Evolutionary conservation across 1,140 invertebrate species (phyloP).

Genomic region (Apis laboriosa): DNA sequence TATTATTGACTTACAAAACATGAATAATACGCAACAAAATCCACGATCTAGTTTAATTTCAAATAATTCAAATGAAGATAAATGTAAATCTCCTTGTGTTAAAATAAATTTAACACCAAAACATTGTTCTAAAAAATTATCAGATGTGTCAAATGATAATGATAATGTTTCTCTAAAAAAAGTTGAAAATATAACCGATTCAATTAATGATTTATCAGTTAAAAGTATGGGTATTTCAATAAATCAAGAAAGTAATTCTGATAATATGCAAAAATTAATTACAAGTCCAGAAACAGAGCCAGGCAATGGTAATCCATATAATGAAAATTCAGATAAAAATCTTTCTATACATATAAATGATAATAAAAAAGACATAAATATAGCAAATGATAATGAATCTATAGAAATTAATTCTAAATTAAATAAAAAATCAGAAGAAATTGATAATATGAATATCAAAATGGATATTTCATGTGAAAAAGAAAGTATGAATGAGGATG

Average conservation of each 20-base stretch:
- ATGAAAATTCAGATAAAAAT: slow-evolving; percentile 3
- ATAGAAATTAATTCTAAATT: neutral
- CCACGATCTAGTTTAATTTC: neutral
- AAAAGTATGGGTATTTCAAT: neutral
- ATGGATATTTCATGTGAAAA: neutral
- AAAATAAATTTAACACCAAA: neutral
- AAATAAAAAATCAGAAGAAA: neutral
- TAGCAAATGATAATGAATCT: neutral
- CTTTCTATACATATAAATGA: neutral
- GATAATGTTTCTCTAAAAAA: neutral
- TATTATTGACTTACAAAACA: slow-evolving; percentile 1
- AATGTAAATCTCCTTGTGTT: slow-evolving; percentile 2
- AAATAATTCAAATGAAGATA: slow-evolving; percentile 27
- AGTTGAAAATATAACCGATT: neutral
- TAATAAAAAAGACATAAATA: neutral
- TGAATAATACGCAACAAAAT: slow-evolving; percentile 2
- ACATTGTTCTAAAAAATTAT: slow-evolving; percentile 23
- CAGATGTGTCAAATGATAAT: slow-evolving; percentile 1
- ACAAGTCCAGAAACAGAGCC: slow-evolving; percentile 5
- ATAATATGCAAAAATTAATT: slow-evolving; percentile 14
- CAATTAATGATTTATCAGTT: neutral
- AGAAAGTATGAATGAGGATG: neutral
- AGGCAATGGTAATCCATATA: neutral
- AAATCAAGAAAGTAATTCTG: neutral
- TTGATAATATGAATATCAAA: neutral